Evolutionary conservation across 1,140 invertebrate species (phyloP), one percentile per base, ranked within the genome.

Genomic region (Drosophila bifasciata): DNA sequence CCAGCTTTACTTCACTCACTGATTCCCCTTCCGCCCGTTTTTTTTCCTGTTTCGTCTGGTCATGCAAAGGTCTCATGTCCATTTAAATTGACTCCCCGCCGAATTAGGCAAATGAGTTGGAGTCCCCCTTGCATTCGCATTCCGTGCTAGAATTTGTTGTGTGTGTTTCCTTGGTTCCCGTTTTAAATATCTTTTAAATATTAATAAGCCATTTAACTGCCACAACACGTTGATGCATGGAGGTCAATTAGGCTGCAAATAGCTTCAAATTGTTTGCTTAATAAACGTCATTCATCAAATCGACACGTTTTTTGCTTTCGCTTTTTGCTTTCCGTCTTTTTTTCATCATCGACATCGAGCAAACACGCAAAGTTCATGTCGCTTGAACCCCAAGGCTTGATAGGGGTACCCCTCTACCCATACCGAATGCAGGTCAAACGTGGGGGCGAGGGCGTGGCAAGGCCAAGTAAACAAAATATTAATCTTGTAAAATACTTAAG

Each of bases 241-340:
- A 21, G 46, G 60, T 51, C 83, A 81, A 81, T 86, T 88, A 88
- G 83, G 50, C 83, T 60, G 70, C 64, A 86, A 86, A 86, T 86
- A 83, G 83, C 83, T 89, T 19, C 62, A 79, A 74, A 83, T 78
- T 88, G 83, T 88, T 86, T 83, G 68, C 83, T 79, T 85, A 86
- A 85, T 86, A 85, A 86, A 80, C 68, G 80, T 41, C 81, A 81
- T 86, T 88, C 83, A 86, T 86, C 83, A 86, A 86, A 79, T 89
- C 83, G 83, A 89, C 83, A 86, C 83, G 64, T 88, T 58, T 46
- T 68, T 74, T 57, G 49, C 32, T 21, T 21, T 21, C n/a, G n/a
- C n/a, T 3, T 21, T 1, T 21, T 21, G 19, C 1, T 21, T 2
- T n/a, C n/a, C n/a, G n/a, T n/a, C 19, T 21, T 21, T 56, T 28